Evolutionary conservation across 2,888 invertebrate species (phyloP), one percentile per base, ranked within the genome.

Genomic region (Phrixothrix hirtus): DNA sequence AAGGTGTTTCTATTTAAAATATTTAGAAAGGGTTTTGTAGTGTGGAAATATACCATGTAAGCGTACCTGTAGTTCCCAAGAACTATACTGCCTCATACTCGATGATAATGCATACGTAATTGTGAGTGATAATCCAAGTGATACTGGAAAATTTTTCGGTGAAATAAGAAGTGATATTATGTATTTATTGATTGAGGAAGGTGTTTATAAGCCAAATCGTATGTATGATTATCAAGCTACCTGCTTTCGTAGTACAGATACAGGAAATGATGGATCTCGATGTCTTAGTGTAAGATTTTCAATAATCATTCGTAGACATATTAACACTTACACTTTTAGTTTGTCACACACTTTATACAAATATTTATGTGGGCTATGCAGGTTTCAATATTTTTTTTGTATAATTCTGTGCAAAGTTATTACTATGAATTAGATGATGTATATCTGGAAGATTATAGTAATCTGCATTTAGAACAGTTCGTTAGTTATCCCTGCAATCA

Each of bases 81-180:
- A 84, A 48, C 80, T 89, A 68, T 88, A 89, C 59, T 95, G 95
- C 68, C 89, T 86, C 67, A 78, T 95, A 43, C 77, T 95, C 17
- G 95, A 95, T 73, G 92, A 91, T 72, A 92, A 92, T 69, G 95
- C 93, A 3, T 95, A 89, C 78, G 82, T 95, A 12, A 77, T 92
- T 1, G 86, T 88, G 14, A 88, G 91, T 9, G 84, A 90, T 66
- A 81, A 83, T 32, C 72, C 78, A 0, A 79, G 76, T 27, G 82
- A 85, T 41, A 89, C 90, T 0, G 95, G 95, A 1, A 83, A 83
- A 67, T 95, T 96, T 75, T 93, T 95, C 69, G 96, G 95, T 1
- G 89, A 88, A 72, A 82, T 94, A 34, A 63, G 75, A 10, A 66
- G 72, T 1, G 85, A 87, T 29, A 83, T 94, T 13, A 92, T 95